These are phyloP conservation scores for Phoxinus dragarum DNA, from an alignment of 2,797 vertebrate genomes.

Conservation along the genomic window DNA sequence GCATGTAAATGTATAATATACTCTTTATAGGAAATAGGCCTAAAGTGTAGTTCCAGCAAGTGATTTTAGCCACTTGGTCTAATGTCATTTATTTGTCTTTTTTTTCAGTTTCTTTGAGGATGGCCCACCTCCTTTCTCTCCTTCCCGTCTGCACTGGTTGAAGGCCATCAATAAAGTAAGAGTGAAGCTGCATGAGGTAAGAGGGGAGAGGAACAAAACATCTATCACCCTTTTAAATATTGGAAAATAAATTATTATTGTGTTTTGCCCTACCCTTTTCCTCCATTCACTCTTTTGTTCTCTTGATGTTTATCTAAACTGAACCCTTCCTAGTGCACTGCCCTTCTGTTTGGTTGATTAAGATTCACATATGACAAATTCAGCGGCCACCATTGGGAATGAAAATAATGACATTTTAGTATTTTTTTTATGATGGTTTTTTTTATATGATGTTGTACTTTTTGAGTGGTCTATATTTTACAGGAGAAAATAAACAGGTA, in stretches of 20 bases:
- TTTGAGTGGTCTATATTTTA: not conserved
- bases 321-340: not conserved
- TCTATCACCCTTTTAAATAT: not conserved
- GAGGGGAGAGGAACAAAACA: slow-evolving; percentile 49
- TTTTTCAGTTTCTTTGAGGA: slow-evolving; percentile 71
- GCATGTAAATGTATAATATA: not conserved
- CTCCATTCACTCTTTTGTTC: not conserved
- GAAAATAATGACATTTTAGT: not conserved
- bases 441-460: not conserved
- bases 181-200: slow-evolving; percentile 90
- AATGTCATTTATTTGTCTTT: slow-evolving; percentile 33
- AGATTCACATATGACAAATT: slow-evolving; percentile 45
- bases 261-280: not conserved
- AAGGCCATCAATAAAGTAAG: slow-evolving; percentile 93
- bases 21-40: not conserved
- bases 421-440: not conserved
- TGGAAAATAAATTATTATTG: not conserved
- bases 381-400: not conserved
- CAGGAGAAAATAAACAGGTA: not conserved
- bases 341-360: slow-evolving; percentile 55
- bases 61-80: not conserved
- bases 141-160: slow-evolving; percentile 89
- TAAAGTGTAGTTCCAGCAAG: not conserved
- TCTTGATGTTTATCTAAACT: not conserved
- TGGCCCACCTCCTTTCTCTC: slow-evolving; percentile 82